Conservation (phyloP, 2,113 vertebrate species). For the Tetrao urogallus region DNA sequence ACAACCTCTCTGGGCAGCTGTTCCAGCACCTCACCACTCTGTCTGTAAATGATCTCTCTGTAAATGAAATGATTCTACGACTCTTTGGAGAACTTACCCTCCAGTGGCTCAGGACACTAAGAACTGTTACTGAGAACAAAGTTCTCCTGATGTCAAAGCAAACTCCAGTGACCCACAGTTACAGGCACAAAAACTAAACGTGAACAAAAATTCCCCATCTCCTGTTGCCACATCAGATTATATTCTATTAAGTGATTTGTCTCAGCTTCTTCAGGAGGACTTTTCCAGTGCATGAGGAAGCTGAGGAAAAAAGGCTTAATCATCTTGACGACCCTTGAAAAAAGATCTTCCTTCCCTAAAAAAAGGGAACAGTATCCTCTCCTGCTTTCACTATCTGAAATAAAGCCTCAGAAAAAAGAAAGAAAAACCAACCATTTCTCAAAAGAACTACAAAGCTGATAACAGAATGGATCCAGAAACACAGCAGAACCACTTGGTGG, state of each 20-base stretch:
- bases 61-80: not conserved
- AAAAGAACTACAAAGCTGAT: not conserved
- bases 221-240: not conserved
- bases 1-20: too few relatives aligned
- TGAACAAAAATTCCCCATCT: not conserved
- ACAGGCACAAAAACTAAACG: not conserved
- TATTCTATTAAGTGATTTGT: not conserved
- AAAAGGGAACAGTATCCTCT: not conserved
- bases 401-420: not conserved
- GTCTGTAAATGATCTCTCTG: too few relatives aligned
- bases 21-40: too few relatives aligned
- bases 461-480: not conserved
- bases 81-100: not conserved
- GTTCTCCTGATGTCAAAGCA: not conserved
- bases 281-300: not conserved
- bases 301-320: too few relatives aligned
- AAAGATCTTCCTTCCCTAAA: not conserved
- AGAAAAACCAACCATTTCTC: not conserved
- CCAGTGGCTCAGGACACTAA: not conserved
- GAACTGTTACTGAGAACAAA: not conserved
- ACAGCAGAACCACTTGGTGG: not conserved
- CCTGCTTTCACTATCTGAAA: not conserved
- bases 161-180: not conserved
- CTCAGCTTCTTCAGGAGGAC: not conserved
- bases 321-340: not conserved